Conservation (phyloP, 2,797 vertebrate species). For the Sphenodon punctatus region DNA sequence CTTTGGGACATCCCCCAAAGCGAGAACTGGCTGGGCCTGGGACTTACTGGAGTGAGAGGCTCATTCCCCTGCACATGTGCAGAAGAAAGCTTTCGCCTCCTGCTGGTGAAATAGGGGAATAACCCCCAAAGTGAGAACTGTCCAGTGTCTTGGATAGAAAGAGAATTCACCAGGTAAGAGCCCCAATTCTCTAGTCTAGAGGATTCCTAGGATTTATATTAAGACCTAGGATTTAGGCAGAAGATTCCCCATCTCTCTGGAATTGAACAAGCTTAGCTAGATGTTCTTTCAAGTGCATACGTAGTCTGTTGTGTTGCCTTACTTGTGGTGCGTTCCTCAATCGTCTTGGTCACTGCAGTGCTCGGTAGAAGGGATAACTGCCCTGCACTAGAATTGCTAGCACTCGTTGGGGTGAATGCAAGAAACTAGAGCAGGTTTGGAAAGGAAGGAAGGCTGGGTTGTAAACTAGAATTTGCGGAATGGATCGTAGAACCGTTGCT, state of each 20-base stretch:
- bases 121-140: too few relatives aligned
- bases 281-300: neutral
- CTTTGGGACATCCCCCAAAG: too few relatives aligned
- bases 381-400: neutral
- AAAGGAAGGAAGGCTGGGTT: neutral
- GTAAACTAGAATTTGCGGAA: neutral
- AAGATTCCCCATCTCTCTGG: fast-evolving
- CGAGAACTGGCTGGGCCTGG: too few relatives aligned
- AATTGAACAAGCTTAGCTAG: neutral
- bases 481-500: neutral
- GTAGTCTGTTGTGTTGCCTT: fast-evolving
- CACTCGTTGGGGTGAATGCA: neutral
- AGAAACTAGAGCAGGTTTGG: fast-evolving
- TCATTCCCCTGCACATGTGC: too few relatives aligned
- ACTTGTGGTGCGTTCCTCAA: neutral
- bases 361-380: neutral
- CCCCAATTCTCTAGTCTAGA: too few relatives aligned
- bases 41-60: too few relatives aligned
- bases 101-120: too few relatives aligned
- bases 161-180: too few relatives aligned
- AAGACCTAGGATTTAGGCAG: fast-evolving
- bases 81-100: too few relatives aligned
- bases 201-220: neutral
- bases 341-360: neutral
- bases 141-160: too few relatives aligned